These are phyloP conservation scores for Cordilura impudica DNA, from an alignment of 2,888 invertebrate species.

Conservation along the genomic window DNA sequence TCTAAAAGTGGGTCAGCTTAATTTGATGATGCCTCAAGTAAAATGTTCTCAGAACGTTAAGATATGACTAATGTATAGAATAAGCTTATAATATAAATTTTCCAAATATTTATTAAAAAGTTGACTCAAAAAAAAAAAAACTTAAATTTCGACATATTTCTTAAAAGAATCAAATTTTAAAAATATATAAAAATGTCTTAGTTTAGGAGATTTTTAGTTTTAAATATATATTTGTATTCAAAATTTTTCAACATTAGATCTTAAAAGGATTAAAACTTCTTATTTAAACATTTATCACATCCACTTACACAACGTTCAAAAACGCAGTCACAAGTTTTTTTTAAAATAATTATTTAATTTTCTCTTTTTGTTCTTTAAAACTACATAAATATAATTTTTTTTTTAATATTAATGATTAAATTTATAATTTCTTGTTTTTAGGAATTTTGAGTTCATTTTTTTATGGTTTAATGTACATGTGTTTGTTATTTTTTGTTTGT, in stretches of 20 bases:
- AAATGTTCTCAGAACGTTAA: too few relatives aligned
- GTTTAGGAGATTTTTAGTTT: conserved; percentile 5
- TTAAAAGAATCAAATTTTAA: not conserved
- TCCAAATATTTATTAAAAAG: too few relatives aligned
- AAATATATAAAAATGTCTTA: not conserved
- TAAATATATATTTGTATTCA: not conserved
- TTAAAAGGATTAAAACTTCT: conserved; percentile 49
- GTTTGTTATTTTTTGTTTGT: not conserved
- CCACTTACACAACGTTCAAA: conserved; percentile 73
- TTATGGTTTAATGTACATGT: too few relatives aligned
- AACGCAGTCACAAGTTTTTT: conserved; percentile 67
- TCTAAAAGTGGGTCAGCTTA: too few relatives aligned
- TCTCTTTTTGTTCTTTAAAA: conserved; percentile 56
- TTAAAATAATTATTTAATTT: conserved; percentile 53
- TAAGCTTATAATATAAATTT: too few relatives aligned
- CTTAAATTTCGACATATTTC: not conserved
- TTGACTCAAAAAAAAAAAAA: too few relatives aligned
- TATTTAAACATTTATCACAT: conserved; percentile 75
- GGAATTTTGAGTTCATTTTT: conserved; percentile 73
- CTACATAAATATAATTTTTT: conserved; percentile 63
- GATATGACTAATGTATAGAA: too few relatives aligned
- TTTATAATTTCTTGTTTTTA: conserved; percentile 60
- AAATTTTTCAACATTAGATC: conserved; percentile 28
- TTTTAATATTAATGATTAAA: conserved; percentile 36
- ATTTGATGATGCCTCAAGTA: too few relatives aligned